Evolutionary conservation across 2,113 vertebrate genomes (phyloP).

Genomic region (Cnemophilus loriae): DNA sequence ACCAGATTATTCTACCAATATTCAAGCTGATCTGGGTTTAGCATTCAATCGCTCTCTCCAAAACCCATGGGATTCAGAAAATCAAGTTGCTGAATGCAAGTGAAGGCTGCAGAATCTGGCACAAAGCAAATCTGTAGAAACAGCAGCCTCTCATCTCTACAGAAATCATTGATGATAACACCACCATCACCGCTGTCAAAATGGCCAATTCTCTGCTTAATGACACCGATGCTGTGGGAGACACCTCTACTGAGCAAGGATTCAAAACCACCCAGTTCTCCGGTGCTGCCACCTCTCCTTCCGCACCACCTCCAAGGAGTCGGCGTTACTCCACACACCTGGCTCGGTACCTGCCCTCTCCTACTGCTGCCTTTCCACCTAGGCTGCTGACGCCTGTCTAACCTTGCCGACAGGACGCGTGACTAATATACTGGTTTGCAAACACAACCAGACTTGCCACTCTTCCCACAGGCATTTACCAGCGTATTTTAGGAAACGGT

Average conservation of each 20-base stretch:
- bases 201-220: neutral
- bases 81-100: neutral
- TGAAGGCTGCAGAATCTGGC: neutral
- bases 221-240: neutral
- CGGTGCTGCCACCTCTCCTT: neutral
- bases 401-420: neutral
- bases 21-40: neutral
- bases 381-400: neutral
- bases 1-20: neutral
- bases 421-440: neutral
- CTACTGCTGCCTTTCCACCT: neutral
- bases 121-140: neutral
- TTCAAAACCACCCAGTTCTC: neutral
- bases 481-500: neutral
- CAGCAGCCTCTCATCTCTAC: neutral
- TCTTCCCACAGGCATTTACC: slow-evolving; percentile 5
- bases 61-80: neutral
- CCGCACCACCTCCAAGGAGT: neutral
- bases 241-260: neutral
- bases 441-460: neutral
- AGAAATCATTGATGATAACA: neutral
- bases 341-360: neutral
- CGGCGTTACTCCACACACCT: fast-evolving
- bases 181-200: fast-evolving
- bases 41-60: neutral